phyloP scores from a whole-genome alignment of 2,797 vertebrate genomes.

The Halcyon smyrnensis region DNA sequence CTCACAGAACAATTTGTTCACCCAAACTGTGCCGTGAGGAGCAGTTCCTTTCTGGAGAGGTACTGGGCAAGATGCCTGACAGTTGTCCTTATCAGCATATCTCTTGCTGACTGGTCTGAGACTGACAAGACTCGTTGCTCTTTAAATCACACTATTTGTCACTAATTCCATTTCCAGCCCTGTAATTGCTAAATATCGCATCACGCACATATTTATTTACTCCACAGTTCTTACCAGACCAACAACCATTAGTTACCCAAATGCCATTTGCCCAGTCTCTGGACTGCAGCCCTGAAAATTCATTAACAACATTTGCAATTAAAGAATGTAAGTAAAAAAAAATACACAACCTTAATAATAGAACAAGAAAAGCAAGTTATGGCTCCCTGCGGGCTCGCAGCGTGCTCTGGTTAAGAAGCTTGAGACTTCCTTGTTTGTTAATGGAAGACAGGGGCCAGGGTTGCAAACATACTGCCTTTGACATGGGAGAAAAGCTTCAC shows the following conservation, averaged over 20 bases:
- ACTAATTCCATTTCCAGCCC: background rate
- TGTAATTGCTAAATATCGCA: background rate
- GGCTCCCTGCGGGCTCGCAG: background rate
- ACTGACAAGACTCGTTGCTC: background rate
- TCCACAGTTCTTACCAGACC: background rate
- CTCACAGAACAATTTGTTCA: background rate
- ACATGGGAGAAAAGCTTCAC: background rate
- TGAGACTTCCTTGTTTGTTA: background rate
- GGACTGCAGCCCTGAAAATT: background rate
- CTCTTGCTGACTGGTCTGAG: background rate
- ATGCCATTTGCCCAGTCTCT: background rate
- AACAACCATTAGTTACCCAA: background rate
- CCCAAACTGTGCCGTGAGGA: background rate
- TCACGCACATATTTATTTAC: slow-evolving; percentile 4
- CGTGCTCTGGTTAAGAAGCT: background rate
- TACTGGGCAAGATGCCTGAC: accelerated
- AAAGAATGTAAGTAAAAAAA: background rate
- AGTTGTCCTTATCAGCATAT: background rate
- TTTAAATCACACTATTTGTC: background rate
- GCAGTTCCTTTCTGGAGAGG: background rate
- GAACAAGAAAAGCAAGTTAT: background rate
- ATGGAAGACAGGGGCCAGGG: background rate
- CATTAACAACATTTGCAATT: background rate
- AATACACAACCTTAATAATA: background rate
- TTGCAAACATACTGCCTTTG: background rate